phyloP scores from a whole-genome alignment of 2,888 invertebrate species.

The Mythimna loreyi region DNA sequence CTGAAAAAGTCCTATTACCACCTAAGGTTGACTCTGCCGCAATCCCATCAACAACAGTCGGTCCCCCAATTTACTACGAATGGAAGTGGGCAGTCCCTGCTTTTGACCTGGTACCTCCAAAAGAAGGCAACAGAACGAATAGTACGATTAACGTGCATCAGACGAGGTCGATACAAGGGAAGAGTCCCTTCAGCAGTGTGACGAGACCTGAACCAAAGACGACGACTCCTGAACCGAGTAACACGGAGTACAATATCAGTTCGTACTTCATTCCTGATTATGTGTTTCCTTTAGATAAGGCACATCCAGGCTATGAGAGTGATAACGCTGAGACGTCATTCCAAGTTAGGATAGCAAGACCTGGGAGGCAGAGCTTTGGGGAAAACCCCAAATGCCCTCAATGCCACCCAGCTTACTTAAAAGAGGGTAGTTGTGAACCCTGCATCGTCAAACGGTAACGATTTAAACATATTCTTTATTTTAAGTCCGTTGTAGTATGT shows the following conservation, averaged over 20 bases:
- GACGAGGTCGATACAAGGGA: conserved; percentile 71
- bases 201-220: conserved; percentile 77
- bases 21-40: conserved; percentile 87
- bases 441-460: conserved; percentile 90
- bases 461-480: conserved; percentile 28
- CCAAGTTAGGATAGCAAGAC: conserved; percentile 89
- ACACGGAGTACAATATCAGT: conserved; percentile 90
- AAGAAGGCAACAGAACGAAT: conserved; percentile 81
- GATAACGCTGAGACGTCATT: conserved; percentile 91
- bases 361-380: conserved; percentile 87
- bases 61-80: conserved; percentile 92
- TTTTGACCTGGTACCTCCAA: conserved; percentile 90
- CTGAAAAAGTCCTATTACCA: conserved; percentile 86
- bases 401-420: conserved; percentile 92
- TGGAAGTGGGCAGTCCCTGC: conserved; percentile 93
- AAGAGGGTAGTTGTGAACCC: conserved; percentile 92
- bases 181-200: conserved; percentile 80
- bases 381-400: conserved; percentile 92
- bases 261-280: conserved; percentile 92
- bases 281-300: conserved; percentile 91
- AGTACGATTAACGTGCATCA: conserved; percentile 66
- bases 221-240: conserved; percentile 72
- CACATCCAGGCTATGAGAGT: conserved; percentile 91
- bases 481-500: conserved; percentile 46
- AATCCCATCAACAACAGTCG: conserved; percentile 88